Evolutionary conservation across 2,888 invertebrate genomes (phyloP).

Genomic region (Pammene fasciana): DNA sequence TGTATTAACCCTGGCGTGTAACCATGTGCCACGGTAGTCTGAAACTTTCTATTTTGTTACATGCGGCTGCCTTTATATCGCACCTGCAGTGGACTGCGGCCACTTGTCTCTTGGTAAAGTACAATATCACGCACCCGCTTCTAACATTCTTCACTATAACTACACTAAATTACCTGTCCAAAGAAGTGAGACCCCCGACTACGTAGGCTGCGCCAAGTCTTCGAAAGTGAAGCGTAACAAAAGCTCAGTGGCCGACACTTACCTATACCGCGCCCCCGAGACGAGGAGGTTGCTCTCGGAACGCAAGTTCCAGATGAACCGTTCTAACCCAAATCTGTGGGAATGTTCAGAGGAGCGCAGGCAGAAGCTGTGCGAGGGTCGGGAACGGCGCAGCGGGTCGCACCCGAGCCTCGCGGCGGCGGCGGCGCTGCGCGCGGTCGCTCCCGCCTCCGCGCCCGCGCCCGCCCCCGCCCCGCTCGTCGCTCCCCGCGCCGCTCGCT

Average conservation of each 20-base stretch:
- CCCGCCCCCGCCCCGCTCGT: slow-evolving; percentile 51
- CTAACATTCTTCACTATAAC: slow-evolving; percentile 78
- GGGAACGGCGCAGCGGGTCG: slow-evolving; percentile 71
- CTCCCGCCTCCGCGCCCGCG: slow-evolving; percentile 46
- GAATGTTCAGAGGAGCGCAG: slow-evolving; percentile 67
- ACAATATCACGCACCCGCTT: slow-evolving; percentile 86
- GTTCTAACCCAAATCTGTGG: slow-evolving; percentile 79
- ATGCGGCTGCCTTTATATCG: slow-evolving; percentile 84
- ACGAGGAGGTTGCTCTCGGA: slow-evolving; percentile 70
- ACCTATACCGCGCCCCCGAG: slow-evolving; percentile 68
- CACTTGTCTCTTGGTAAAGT: slow-evolving; percentile 87
- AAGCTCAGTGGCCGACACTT: slow-evolving; percentile 76
- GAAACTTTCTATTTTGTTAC: slow-evolving; percentile 83
- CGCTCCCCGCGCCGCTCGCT: slow-evolving; percentile 61
- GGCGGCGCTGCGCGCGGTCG: slow-evolving; percentile 49
- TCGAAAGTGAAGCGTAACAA: slow-evolving; percentile 78
- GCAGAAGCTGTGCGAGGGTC: slow-evolving; percentile 54
- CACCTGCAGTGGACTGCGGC: slow-evolving; percentile 86
- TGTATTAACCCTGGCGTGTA: slow-evolving; percentile 43
- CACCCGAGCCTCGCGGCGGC: slow-evolving; percentile 67
- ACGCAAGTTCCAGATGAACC: slow-evolving; percentile 73
- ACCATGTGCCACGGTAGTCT: slow-evolving; percentile 59
- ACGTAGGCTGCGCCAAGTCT: slow-evolving; percentile 60
- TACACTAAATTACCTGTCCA: slow-evolving; percentile 70
- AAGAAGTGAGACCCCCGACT: slow-evolving; percentile 70